Evolutionary conservation across 2,797 vertebrate species (phyloP), one percentile per base, ranked within the genome.

Genomic region (Poecilia picta): DNA sequence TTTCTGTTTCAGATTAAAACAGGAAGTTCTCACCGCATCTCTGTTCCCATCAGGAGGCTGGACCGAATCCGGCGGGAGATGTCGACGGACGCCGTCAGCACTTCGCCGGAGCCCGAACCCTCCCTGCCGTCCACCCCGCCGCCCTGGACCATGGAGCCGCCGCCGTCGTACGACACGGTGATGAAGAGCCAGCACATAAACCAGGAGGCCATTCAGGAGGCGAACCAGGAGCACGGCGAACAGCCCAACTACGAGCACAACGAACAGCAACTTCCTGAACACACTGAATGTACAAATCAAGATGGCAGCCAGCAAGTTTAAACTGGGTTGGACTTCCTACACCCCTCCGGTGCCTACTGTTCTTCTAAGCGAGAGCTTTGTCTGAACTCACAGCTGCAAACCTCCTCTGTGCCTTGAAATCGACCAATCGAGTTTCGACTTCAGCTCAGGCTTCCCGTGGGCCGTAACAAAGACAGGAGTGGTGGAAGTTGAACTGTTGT

Each of bases 21-120:
- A 55, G 15, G 15, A 46, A 59, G 20, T 75, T 66, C 25, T 78
- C 20, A 73, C 28, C 5, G 3, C 16, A 51, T 70, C 28, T 73
- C 28, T 72, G 43, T 11, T 41, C 15, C 49, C 49, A 43, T 74
- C 83, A 95, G 95, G 91, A 93, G 91, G 83, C 92, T 97, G 93
- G 97, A 98, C 43, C 74, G 96, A 62, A 96, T 96, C 0, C 86
- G 96, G 8, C 91, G 96, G 31, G 95, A 95, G 87, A 95, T 95
- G 77, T 95, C 94, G 0, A 90, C 92, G 25, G 90, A 96, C 81
- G 90, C 92, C 0, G 93, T 91, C 51, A 82, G 77, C 70, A 75
- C 73, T 8, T 46, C 80, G 2, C 84, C 90, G 0, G 91, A 93
- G 36, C 91, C 91, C 5, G 93, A 92, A 57, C 28, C 84, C 31